Evolutionary conservation across 2,797 vertebrate genomes (phyloP), one percentile per base, ranked within the genome.

Genomic region (Typhlichthys eigenmanni): DNA sequence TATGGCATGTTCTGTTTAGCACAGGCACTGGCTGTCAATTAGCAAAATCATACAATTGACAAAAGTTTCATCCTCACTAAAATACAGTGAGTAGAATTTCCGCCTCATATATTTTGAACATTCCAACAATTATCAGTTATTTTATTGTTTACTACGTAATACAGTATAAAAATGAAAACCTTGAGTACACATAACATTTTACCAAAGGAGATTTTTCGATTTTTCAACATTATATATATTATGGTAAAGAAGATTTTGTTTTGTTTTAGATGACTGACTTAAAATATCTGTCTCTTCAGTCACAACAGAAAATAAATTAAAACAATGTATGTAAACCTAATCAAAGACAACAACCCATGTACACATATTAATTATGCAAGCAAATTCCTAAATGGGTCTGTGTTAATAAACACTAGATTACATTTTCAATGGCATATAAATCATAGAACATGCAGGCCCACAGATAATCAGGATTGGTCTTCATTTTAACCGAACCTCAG

Each of bases 141-240:
- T 64, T 68, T 72, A 82, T 67, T 51, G 19, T 32, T 59, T 45
- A 62, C 52, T 34, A 66, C 50, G 71, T 17, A 59, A 62, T 59
- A 66, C 76, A 45, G 60, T 83, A 89, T 57, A 88, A 87, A 61
- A 85, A 88, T 86, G 87, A 91, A 87, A 85, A 77, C 71, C 77
- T 80, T 50, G 51, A 68, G 81, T 80, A 66, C 58, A 72, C 75
- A 75, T 69, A 11, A 57, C 38, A 70, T 66, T 54, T 66, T 71
- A 32, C 52, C 43, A 71, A 79, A 79, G 55, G 75, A 76, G 68
- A 84, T 65, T n/a, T 61, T 52, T 56, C 13, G 14, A 5, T 1
- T 6, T 38, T 38, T 38, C 34, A 16, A n/a, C 17, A 45, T 14
- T 24, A 58, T 47, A 46, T 47, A 58, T 16, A 58, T 24, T 24